Evolutionary conservation across 2,113 vertebrate species (phyloP).

Genomic region (Diphyllodes magnificus): DNA sequence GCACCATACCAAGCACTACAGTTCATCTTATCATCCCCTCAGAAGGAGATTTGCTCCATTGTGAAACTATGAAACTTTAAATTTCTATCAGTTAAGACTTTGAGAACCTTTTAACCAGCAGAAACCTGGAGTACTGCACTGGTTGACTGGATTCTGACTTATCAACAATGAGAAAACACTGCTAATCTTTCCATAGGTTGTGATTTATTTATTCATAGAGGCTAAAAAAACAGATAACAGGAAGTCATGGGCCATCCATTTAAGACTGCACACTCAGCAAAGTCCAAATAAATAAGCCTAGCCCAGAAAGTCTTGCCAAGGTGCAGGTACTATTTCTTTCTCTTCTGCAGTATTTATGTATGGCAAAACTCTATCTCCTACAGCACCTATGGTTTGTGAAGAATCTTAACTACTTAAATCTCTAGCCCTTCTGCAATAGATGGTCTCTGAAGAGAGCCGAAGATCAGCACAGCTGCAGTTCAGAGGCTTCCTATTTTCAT

Average conservation of each 20-base stretch:
- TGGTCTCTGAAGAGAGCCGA: not conserved
- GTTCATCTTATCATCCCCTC: not conserved
- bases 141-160: not conserved
- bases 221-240: not conserved
- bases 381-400: not conserved
- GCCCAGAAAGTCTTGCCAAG: not conserved
- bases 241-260: not conserved
- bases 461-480: not conserved
- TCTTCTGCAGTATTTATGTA: not conserved
- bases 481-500: not conserved
- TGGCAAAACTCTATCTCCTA: not conserved
- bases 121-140: not conserved
- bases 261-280: not conserved
- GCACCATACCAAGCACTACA: not conserved
- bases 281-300: not conserved
- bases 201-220: not conserved
- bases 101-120: not conserved
- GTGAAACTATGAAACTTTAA: not conserved
- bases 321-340: not conserved
- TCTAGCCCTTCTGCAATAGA: not conserved
- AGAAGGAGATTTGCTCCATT: not conserved
- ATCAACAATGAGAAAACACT: not conserved
- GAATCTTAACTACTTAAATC: not conserved
- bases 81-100: not conserved
- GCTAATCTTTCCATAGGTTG: not conserved